These are phyloP conservation scores for Cecropterus lyciades DNA, from an alignment of 1,140 invertebrate species.

Conservation along the genomic window DNA sequence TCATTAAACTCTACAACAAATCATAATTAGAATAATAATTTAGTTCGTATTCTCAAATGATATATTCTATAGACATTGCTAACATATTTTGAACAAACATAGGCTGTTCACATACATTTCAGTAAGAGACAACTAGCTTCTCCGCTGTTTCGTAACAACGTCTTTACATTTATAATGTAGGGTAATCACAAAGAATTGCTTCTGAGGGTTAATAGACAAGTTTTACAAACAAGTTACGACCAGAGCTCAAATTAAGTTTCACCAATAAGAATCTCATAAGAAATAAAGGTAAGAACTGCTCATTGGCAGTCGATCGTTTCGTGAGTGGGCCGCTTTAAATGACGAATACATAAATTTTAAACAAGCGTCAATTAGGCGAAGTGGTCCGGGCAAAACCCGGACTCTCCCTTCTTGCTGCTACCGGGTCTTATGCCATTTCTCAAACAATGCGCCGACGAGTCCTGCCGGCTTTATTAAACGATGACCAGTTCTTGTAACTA, in stretches of 20 bases:
- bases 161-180: no score
- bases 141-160: no score
- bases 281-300: background rate
- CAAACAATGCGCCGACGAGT: conserved; percentile 13
- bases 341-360: background rate
- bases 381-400: conserved; percentile 2
- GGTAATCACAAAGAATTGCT: no score
- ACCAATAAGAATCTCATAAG: background rate
- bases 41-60: no score
- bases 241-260: background rate
- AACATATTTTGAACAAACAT: no score
- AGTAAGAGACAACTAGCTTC: no score
- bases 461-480: conserved; percentile 15
- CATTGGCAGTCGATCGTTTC: background rate
- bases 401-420: background rate
- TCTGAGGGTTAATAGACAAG: background rate
- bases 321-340: background rate
- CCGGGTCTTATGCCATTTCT: conserved; percentile 6
- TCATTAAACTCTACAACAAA: no score
- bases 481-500: conserved; percentile 13
- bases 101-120: no score
- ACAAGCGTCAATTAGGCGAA: conserved; percentile 17
- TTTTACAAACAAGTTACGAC: background rate
- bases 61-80: no score
- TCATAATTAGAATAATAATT: no score